Conservation (phyloP, 2,797 vertebrate genomes). For the Margarornis squamiger region DNA sequence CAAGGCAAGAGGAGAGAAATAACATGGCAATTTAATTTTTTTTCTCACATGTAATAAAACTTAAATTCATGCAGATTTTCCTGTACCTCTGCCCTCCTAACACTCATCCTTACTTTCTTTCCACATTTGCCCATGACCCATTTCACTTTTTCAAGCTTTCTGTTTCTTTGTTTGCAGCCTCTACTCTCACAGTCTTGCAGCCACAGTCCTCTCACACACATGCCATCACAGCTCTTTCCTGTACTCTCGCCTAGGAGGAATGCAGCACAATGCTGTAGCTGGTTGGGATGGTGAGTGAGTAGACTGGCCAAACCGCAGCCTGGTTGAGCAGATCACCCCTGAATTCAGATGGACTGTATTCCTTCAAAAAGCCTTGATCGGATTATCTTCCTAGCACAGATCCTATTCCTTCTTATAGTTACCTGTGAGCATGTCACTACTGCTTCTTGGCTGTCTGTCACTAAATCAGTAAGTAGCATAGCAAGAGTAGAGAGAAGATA, state of each 20-base stretch:
- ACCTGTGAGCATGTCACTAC: background rate
- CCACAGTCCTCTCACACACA: background rate
- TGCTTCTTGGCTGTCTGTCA: background rate
- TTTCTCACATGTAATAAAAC: background rate
- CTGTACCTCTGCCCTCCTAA: background rate
- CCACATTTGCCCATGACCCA: accelerated
- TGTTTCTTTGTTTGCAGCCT: background rate
- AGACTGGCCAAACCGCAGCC: background rate
- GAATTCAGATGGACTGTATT: background rate
- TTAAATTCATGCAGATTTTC: background rate
- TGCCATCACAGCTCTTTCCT: background rate
- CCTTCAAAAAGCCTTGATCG: background rate
- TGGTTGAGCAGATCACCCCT: background rate
- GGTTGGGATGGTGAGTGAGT: background rate
- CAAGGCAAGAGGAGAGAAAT: background rate
- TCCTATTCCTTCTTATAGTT: background rate
- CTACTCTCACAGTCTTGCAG: background rate
- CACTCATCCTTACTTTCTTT: background rate
- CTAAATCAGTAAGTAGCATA: background rate
- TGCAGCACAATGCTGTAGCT: background rate
- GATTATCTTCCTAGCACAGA: background rate
- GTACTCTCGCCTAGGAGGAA: background rate
- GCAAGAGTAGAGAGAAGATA: background rate
- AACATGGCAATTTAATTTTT: background rate
- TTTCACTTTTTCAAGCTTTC: background rate